Percentiles rank a stretch among this genome's conserved stretches.
Evolutionary conservation across 2,888 invertebrate species (phyloP).

Genomic region (Tenthredo mesomela): DNA sequence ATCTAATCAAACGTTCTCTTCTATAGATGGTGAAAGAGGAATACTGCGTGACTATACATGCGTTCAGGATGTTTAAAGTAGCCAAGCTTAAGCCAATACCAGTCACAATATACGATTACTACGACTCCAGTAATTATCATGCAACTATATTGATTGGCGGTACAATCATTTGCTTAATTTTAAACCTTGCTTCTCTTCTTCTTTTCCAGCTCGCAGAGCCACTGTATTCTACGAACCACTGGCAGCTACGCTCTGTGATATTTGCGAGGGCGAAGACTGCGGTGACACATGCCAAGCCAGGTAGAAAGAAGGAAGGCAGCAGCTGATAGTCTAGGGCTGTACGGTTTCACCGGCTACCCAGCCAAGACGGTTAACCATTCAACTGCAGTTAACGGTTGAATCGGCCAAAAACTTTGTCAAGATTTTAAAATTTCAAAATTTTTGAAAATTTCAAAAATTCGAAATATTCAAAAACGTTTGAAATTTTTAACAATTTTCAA

Average conservation of each 20-base stretch:
- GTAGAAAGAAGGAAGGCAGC: too few species aligned
- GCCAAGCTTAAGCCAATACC: slow-evolving; percentile 92
- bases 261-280: slow-evolving; percentile 87
- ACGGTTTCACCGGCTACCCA: too few species aligned
- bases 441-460: too few species aligned
- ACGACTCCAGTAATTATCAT: slow-evolving; percentile 89
- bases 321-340: too few species aligned
- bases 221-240: slow-evolving; percentile 89
- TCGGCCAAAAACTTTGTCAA: too few species aligned
- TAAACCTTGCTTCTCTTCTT: too few species aligned
- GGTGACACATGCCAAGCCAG: slow-evolving; percentile 77
- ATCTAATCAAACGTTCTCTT: background rate
- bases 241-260: slow-evolving; percentile 88
- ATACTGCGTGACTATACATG: slow-evolving; percentile 91
- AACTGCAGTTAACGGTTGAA: too few species aligned
- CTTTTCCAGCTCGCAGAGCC: slow-evolving; percentile 87
- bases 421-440: too few species aligned
- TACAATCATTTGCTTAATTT: slow-evolving; percentile 26
- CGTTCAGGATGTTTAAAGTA: slow-evolving; percentile 90
- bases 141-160: background rate
- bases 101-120: slow-evolving; percentile 93
- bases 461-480: too few species aligned
- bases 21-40: slow-evolving; percentile 80
- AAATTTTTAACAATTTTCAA: too few species aligned
- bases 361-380: too few species aligned